Conservation (phyloP, 2,888 invertebrate genomes). For the Aricia artaxerxes region DNA sequence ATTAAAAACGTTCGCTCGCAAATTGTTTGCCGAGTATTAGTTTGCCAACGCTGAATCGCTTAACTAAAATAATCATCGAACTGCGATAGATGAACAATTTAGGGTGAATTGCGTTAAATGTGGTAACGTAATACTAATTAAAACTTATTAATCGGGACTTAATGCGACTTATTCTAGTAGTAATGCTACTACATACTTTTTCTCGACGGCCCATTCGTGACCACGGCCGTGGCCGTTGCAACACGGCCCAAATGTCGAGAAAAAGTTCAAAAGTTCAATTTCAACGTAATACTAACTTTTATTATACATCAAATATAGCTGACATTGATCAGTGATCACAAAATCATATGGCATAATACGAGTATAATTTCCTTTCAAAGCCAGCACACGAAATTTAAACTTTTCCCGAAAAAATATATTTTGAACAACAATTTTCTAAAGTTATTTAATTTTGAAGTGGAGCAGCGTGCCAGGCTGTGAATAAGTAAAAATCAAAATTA, state of each 20-base stretch:
- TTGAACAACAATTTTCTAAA: neutral
- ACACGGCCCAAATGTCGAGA: too few species aligned
- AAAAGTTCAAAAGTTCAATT: too few species aligned
- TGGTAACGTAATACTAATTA: neutral
- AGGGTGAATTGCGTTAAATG: neutral
- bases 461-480: neutral
- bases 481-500: conserved; percentile 11
- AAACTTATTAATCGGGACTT: too few species aligned
- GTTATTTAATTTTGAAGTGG: neutral
- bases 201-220: too few species aligned
- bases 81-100: neutral
- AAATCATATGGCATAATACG: too few species aligned
- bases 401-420: neutral
- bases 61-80: conserved; percentile 14
- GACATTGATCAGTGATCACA: neutral
- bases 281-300: neutral
- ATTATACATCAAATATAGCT: neutral
- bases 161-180: too few species aligned
- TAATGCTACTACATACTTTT: too few species aligned
- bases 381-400: too few species aligned
- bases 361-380: too few species aligned
- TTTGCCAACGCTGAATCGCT: conserved; percentile 2
- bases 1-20: neutral
- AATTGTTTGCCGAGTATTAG: neutral
- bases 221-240: too few species aligned